Evolutionary conservation across 92 coral and sea anemone species (phyloP).

Genomic region (Umimayanthus kanabou): DNA sequence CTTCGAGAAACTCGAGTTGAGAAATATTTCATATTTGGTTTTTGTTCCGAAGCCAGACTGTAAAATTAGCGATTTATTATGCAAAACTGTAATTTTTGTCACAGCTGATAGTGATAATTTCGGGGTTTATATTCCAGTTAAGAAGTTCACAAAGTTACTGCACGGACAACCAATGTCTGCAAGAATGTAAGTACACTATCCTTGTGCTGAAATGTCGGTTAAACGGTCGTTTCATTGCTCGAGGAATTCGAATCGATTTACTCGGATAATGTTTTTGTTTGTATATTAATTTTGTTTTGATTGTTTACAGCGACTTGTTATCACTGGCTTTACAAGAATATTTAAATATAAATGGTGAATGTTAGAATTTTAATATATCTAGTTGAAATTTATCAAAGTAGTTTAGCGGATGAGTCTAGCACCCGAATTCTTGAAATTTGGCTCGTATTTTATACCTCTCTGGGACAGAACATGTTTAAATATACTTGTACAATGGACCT

Average conservation of each 20-base stretch:
- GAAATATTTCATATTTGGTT: no score
- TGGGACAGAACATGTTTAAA: no score
- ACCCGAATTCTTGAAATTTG: no score
- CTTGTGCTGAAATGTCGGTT: no score
- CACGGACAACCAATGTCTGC: constrained; percentile 94
- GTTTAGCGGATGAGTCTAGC: no score
- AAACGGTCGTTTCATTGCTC: no score
- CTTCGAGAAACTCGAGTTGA: not conserved
- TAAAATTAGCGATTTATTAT: not conserved
- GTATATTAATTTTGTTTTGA: constrained; percentile 3
- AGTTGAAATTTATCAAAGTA: no score
- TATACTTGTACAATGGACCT: no score
- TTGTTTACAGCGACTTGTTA: not conserved
- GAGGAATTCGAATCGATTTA: no score
- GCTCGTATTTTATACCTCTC: no score
- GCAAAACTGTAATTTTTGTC: constrained; percentile 14
- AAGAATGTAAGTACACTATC: constrained; percentile 79
- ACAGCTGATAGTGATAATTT: not conserved
- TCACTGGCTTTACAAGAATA: not conserved
- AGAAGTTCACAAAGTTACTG: constrained; percentile 96
- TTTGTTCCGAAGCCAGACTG: not conserved
- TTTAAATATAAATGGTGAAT: not conserved
- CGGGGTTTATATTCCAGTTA: constrained; percentile 61
- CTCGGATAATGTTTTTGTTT: constrained; percentile 25
- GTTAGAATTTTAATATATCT: no score